Evolutionary conservation across 2,113 vertebrate genomes (phyloP).

Genomic region (Microtus montanus): DNA sequence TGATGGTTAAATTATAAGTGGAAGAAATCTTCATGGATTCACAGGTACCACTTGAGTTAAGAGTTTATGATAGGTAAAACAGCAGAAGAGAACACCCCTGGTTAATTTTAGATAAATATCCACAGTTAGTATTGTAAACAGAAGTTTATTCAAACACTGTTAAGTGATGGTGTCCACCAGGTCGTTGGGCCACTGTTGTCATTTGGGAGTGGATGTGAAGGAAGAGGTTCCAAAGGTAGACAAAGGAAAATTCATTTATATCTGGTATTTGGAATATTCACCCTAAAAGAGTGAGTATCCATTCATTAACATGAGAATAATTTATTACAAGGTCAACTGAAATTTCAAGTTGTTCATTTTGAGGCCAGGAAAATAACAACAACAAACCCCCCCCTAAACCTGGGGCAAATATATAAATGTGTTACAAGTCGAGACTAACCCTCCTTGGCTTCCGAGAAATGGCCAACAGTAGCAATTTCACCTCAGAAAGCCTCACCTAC

Average conservation of each 20-base stretch:
- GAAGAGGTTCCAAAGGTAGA: not conserved
- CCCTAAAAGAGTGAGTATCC: not conserved
- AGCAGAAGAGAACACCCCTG: not conserved
- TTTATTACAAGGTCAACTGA: not conserved
- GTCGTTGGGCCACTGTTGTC: not conserved
- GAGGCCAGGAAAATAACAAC: not conserved
- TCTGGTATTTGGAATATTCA: not conserved
- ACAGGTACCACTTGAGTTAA: not conserved
- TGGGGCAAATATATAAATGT: not conserved
- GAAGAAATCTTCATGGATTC: not conserved
- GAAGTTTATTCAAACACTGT: not conserved
- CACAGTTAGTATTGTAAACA: not conserved
- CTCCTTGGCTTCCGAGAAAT: not conserved
- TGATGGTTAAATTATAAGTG: not conserved
- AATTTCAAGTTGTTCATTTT: not conserved
- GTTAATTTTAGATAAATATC: not conserved
- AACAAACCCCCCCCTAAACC: too few species aligned
- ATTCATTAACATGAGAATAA: not conserved
- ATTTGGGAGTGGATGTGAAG: not conserved
- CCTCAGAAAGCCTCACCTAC: not conserved
- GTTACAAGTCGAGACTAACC: not conserved
- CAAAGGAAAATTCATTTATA: slow-evolving; percentile 6
- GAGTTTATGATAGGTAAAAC: not conserved
- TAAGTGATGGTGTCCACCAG: not conserved
- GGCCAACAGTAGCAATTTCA: fast-evolving